These are phyloP conservation scores for Cassiopea xamachana DNA, from an alignment of 30 jellyfish, hydroid and myxozoan species.

Conservation along the genomic window DNA sequence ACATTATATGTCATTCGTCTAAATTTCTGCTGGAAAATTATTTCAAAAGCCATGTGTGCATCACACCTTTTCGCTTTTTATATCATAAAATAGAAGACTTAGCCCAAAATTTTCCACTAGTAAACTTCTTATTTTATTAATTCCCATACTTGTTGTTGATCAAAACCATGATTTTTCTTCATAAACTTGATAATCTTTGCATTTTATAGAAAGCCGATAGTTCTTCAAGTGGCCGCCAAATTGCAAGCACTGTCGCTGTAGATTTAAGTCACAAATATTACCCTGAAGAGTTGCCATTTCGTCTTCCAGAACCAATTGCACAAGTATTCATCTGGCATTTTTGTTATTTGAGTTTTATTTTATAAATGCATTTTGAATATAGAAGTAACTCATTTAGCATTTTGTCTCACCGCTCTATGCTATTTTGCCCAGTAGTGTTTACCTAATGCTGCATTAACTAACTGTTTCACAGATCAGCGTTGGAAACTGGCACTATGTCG, in stretches of 20 bases:
- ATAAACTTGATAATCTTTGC: neutral
- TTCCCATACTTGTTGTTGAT: too few relatives aligned
- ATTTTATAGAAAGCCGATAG: constrained; percentile 85
- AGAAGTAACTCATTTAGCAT: too few relatives aligned
- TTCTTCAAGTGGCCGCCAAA: constrained; percentile 90
- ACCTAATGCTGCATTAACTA: neutral
- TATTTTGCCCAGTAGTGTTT: neutral
- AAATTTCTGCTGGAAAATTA: too few relatives aligned
- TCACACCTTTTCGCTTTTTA: too few relatives aligned
- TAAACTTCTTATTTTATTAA: too few relatives aligned
- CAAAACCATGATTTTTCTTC: too few relatives aligned
- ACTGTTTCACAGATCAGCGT: constrained; percentile 36
- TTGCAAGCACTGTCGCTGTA: constrained; percentile 80
- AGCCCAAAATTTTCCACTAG: too few relatives aligned
- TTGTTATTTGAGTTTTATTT: neutral
- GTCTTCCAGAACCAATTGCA: constrained; percentile 86
- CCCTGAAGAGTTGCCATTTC: constrained; percentile 85
- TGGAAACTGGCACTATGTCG: constrained; percentile 97
- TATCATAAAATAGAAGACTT: too few relatives aligned
- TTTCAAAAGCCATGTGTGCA: too few relatives aligned
- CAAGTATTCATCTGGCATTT: constrained; percentile 26
- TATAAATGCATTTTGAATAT: too few relatives aligned
- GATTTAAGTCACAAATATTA: constrained; percentile 89
- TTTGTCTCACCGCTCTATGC: neutral
- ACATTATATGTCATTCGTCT: too few relatives aligned